Base-by-base conservation (phyloP, 2,888 invertebrate genomes). In the Leptinotarsa tumamoca region DNA sequence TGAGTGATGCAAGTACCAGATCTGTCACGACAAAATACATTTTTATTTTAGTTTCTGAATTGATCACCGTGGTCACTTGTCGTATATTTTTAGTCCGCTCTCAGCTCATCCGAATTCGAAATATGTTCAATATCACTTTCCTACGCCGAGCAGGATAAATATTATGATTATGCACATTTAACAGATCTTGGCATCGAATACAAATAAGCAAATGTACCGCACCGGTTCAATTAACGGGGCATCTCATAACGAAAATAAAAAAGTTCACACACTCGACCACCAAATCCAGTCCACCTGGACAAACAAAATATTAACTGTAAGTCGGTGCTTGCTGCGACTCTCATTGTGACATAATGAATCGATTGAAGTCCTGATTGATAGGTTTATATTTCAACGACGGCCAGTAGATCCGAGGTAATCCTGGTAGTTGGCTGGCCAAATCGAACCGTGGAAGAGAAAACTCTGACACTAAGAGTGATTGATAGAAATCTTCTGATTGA, bases 391-490 rank as follows among this genome's bases (percentile, higher is more conserved):
- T 86, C 86, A 86, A 81, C 83, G 81, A 79, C 80, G 83, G 78
- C 78, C 82, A 82, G 82, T 81, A 85, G 84, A 85, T 85, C 86
- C 85, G 79, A 79, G 80, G 83, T 83, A 85, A 85, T 85, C 85
- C 85, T 81, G 83, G 83, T 71, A 75, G 75, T 70, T 63, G 82
- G 82, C 82, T 80, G 82, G 82, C 27, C 61, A 68, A 73, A 78
- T 71, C 71, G 67, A 52, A 67, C 66, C 68, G 71, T 78, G 80
- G 81, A 80, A 83, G 81, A 80, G 82, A 52, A 82, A 80, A 70
- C 52, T 52, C 85, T 87, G 87, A 87, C 88, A 84, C 85, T 88
- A 88, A 88, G 88, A 87, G 86, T 88, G 88, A 88, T 88, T 88
- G 88, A 88, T 88, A 86, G 87, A 87, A 86, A 82, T 82, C 80